phyloP scores from a whole-genome alignment of 2,113 vertebrate genomes.

The Dascyllus trimaculatus region DNA sequence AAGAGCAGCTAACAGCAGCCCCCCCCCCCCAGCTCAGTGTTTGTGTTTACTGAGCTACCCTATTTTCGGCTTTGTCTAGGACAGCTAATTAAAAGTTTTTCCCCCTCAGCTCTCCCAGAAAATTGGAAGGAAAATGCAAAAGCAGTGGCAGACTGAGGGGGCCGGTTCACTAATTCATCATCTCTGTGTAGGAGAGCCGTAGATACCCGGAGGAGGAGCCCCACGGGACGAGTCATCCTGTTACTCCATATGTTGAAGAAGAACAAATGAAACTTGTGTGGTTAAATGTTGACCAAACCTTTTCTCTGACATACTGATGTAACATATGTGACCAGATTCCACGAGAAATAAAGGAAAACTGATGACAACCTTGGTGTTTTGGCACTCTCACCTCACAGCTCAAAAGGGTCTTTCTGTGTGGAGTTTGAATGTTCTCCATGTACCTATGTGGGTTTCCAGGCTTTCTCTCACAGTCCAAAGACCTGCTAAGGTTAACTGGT shows the following conservation, averaged over 20 bases:
- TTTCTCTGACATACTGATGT: neutral
- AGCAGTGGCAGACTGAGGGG: neutral
- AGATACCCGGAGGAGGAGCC: neutral
- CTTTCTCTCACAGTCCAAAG: no score
- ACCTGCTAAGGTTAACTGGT: no score
- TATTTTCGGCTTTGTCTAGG: conserved; percentile 5
- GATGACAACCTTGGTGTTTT: neutral
- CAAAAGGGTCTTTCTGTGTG: no score
- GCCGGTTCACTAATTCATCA: conserved; percentile 2
- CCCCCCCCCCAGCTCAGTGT: neutral
- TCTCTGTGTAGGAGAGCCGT: conserved; percentile 6
- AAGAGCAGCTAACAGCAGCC: neutral
- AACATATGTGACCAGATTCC: neutral
- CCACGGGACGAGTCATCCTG: neutral
- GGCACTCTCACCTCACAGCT: neutral
- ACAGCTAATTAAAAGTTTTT: neutral
- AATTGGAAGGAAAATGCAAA: neutral
- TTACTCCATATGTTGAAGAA: neutral
- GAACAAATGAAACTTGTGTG: neutral
- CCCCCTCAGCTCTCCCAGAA: neutral
- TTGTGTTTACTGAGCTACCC: neutral
- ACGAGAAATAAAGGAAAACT: neutral
- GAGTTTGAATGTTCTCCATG: no score
- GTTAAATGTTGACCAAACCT: neutral
- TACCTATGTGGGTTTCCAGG: no score